phyloP scores from a whole-genome alignment of 2,797 vertebrate species.

The Brachyrhaphis roseni region DNA sequence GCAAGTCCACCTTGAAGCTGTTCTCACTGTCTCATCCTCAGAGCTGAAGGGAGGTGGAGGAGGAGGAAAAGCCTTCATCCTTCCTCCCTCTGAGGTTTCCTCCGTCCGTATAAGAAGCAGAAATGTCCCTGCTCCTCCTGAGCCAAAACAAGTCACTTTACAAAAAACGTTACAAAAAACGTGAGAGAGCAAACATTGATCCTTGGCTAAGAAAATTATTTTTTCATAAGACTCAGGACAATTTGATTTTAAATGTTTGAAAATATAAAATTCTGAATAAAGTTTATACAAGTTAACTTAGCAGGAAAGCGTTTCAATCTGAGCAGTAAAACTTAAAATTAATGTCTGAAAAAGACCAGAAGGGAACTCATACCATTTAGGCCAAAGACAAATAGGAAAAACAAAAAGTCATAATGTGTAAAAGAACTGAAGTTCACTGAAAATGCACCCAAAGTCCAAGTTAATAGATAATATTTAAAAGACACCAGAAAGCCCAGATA shows the following conservation, averaged over 20 bases:
- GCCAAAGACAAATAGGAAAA: background rate
- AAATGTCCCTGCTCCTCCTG: conserved; percentile 36
- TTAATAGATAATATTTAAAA: background rate
- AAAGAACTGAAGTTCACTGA: background rate
- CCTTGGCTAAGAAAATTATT: background rate
- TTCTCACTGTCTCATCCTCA: conserved; percentile 51
- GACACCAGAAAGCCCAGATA: background rate
- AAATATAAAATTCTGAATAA: background rate
- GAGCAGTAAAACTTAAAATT: background rate
- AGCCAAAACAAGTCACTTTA: conserved; percentile 61
- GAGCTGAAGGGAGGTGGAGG: conserved; percentile 30
- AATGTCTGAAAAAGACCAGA: background rate
- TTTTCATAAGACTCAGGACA: background rate
- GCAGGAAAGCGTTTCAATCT: background rate
- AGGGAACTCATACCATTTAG: background rate
- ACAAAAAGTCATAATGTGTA: background rate
- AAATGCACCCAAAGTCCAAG: background rate
- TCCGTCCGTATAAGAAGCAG: conserved; percentile 69
- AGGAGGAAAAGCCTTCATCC: conserved; percentile 39
- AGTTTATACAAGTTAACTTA: background rate
- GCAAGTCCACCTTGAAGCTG: conserved; percentile 70
- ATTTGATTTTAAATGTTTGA: background rate
- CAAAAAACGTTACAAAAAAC: conserved; percentile 48
- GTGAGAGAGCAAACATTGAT: conserved; percentile 2
- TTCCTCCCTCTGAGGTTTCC: conserved; percentile 45